A percentile compares a stretch with the other conserved stretches of the same genome.
phyloP scores from a whole-genome alignment of 1,140 invertebrate species.

The Leptestheria dahalacensis region DNA sequence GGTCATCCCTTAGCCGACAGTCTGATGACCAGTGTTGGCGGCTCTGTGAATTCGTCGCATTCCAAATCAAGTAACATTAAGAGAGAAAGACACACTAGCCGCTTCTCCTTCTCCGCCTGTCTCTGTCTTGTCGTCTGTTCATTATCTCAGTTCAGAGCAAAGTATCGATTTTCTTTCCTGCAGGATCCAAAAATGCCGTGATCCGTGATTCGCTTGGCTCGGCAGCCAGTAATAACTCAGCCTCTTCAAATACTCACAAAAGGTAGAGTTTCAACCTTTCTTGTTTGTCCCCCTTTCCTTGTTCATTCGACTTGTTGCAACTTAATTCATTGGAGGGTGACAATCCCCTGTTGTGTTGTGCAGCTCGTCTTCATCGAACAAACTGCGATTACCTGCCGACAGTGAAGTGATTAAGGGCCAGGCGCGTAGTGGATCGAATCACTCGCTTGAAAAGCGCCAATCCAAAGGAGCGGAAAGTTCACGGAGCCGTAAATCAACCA shows the following conservation, averaged over 20 bases:
- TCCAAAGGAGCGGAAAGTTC: neutral
- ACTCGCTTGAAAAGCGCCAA: neutral
- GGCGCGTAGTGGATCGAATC: too few species aligned
- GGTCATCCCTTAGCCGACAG: constrained; percentile 3
- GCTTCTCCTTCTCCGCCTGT: neutral
- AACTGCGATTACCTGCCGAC: neutral
- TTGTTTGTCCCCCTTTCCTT: too few species aligned
- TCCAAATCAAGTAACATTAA: neutral
- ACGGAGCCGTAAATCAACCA: neutral
- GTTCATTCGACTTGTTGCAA: too few species aligned
- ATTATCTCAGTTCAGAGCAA: too few species aligned
- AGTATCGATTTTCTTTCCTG: too few species aligned
- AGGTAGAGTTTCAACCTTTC: too few species aligned
- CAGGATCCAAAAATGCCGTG: neutral
- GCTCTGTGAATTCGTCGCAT: neutral
- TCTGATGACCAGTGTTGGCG: constrained; percentile 4
- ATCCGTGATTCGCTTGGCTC: neutral
- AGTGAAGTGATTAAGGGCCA: too few species aligned
- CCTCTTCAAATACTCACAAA: neutral
- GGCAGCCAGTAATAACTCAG: neutral
- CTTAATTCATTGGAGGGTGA: neutral
- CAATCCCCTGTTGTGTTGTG: neutral
- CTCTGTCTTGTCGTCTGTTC: too few species aligned
- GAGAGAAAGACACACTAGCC: neutral
- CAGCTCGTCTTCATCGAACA: neutral